These are phyloP conservation scores for Habropoda laboriosa DNA, from an alignment of 1,140 invertebrate genomes.

Conservation along the genomic window DNA sequence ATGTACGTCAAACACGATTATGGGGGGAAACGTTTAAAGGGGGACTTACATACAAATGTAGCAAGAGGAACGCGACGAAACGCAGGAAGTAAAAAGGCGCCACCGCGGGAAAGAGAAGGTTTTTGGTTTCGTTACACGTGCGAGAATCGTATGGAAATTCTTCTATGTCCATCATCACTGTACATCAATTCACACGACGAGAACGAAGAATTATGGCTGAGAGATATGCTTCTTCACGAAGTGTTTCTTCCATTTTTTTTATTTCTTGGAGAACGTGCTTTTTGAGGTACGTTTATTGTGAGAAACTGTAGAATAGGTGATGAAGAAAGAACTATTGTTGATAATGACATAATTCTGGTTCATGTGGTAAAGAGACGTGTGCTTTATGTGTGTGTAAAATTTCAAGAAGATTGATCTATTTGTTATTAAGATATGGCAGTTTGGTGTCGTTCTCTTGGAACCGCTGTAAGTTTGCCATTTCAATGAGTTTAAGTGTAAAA, in stretches of 20 bases:
- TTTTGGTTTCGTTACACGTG: slow-evolving; percentile 51
- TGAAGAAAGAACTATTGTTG: too few relatives aligned
- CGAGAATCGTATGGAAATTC: slow-evolving; percentile 42
- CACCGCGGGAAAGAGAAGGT: neutral
- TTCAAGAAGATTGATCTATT: too few relatives aligned
- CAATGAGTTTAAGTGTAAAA: too few relatives aligned
- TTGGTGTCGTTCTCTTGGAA: too few relatives aligned
- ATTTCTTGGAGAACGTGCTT: too few relatives aligned
- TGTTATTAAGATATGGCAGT: too few relatives aligned
- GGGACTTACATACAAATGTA: neutral
- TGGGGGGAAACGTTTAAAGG: neutral
- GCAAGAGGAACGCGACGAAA: neutral
- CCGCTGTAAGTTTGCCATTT: too few relatives aligned
- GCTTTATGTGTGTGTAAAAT: too few relatives aligned
- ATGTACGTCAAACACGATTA: slow-evolving; percentile 14
- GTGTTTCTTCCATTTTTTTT: neutral
- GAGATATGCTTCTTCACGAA: neutral
- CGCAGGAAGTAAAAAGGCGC: slow-evolving; percentile 18
- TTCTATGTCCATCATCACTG: slow-evolving; percentile 14
- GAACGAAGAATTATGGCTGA: slow-evolving; percentile 13
- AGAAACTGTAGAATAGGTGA: too few relatives aligned
- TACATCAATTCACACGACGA: neutral
- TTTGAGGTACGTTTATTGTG: too few relatives aligned
- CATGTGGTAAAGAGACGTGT: too few relatives aligned
- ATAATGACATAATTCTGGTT: too few relatives aligned